These are phyloP conservation scores for Nesidiocoris tenuis DNA, from an alignment of 2,888 invertebrate species.

Conservation along the genomic window DNA sequence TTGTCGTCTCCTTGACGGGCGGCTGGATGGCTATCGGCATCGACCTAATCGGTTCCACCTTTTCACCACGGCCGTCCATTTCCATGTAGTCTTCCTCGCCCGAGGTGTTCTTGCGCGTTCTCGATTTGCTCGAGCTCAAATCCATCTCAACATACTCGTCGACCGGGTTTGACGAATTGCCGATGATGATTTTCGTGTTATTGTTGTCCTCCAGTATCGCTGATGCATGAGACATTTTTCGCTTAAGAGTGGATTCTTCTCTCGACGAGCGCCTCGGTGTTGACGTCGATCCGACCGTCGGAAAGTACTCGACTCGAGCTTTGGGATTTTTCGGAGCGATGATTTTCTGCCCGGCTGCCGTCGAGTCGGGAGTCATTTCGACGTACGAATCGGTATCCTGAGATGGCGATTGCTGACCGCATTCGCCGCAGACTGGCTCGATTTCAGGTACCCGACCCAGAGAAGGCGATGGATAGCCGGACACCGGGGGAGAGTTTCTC, in stretches of 20 bases:
- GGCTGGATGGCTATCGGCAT: constrained; percentile 65
- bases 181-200: constrained; percentile 48
- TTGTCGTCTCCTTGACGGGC: constrained; percentile 53
- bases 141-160: constrained; percentile 69
- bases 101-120: not conserved
- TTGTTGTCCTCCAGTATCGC: constrained; percentile 49
- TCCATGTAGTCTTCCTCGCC: constrained; percentile 60
- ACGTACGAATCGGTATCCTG: constrained; percentile 54
- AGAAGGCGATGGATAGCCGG: constrained; percentile 47
- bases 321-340: constrained; percentile 50
- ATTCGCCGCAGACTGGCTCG: constrained; percentile 50
- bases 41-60: constrained; percentile 56
- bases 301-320: constrained; percentile 50
- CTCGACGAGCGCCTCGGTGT: constrained; percentile 28
- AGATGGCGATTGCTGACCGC: not conserved
- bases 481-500: constrained; percentile 48
- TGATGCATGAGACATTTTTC: constrained; percentile 48
- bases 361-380: constrained; percentile 55
- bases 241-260: constrained; percentile 54
- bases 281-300: constrained; percentile 17
- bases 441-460: constrained; percentile 52
- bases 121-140: constrained; percentile 11
- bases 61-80: constrained; percentile 55
- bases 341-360: constrained; percentile 46
- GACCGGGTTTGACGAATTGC: constrained; percentile 39